phyloP scores from a whole-genome alignment of 1,140 invertebrate genomes.

The Solenopsis invicta region DNA sequence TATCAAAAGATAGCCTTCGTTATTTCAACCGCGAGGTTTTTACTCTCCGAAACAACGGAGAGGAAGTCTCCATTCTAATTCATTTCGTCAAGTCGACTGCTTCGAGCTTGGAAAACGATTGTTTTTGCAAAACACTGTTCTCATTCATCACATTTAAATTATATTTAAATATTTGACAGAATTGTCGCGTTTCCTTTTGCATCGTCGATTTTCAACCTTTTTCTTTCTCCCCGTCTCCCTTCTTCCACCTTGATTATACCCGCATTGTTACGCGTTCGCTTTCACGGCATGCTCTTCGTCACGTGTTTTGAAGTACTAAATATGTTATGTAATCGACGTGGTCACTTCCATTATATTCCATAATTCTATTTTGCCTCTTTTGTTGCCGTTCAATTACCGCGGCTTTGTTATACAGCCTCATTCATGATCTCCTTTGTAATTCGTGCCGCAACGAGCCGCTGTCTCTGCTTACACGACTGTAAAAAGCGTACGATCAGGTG shows the following conservation, averaged over 20 bases:
- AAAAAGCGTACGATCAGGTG: constrained; percentile 7
- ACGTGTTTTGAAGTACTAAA: not conserved
- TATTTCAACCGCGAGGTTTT: constrained; percentile 61
- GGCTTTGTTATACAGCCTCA: constrained; percentile 11
- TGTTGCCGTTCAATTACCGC: not conserved
- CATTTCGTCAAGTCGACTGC: not conserved
- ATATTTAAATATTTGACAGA: constrained; percentile 8
- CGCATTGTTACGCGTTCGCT: not conserved
- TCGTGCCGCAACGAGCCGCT: not conserved
- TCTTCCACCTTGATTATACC: not conserved
- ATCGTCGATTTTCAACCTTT: not conserved
- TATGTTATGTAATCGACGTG: not conserved
- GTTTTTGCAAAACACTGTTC: not conserved
- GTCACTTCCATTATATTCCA: not conserved
- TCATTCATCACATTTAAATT: constrained; percentile 6
- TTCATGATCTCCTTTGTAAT: constrained; percentile 29
- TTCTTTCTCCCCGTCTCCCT: not conserved
- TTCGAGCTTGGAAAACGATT: not conserved
- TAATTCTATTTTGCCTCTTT: constrained; percentile 31
- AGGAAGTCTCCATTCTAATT: not conserved
- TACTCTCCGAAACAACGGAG: constrained; percentile 60
- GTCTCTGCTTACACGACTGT: not conserved
- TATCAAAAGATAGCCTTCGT: constrained; percentile 69
- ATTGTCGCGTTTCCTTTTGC: not conserved
- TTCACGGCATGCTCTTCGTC: not conserved